Base-by-base conservation (phyloP, 2,113 vertebrate species). In the Archilochus colubris region DNA sequence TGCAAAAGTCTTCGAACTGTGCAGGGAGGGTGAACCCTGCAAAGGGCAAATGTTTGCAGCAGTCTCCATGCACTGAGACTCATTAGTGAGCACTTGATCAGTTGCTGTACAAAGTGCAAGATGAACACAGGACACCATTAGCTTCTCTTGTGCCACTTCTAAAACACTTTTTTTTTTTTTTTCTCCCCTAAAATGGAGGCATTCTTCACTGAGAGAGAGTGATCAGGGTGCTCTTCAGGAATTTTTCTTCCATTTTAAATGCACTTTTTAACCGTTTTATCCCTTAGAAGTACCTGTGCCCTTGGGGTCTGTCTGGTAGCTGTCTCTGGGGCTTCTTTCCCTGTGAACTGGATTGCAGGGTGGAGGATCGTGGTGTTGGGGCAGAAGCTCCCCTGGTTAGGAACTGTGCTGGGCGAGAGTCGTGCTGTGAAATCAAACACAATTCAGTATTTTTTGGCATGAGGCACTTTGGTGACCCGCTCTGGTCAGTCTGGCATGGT, bases 401-500 rank as follows among this genome's bases (percentile, higher is more conserved):
- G 51, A 44, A 1, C 55, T 0, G 3, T 9, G 48, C 62, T 12
- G 23, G 55, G 2, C 48, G 15, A 2, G 36, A 40, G n/a, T 7
- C 3, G 6, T 1, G 6, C 67, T 30, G 30, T 31, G 48, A 62
- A 48, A 62, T 43, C 22, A 7, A 15, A 33, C 24, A 14, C 25
- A 6, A 3, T 4, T 5, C 12, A 53, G 27, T 7, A 28, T 19
- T 19, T 23, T 54, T 31, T 54, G 68, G n/a, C 1, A 1, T 18
- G 2, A 18, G 54, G n/a, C 2, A 0, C 17, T 21, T 24, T 8
- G 38, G 67, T 40, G 54, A 54, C 27, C 10, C 1, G 0, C 27
- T 46, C 48, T 8, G 24, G 63, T 55, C 27, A 15, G 31, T 51
- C 50, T 19, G 5, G 4, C 0, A 0, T 3, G 4, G 31, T 2